A percentile compares a stretch with the other conserved stretches of the same genome.
Evolutionary conservation across 2,888 invertebrate species (phyloP).

Genomic region (Eustalomyia histrio): DNA sequence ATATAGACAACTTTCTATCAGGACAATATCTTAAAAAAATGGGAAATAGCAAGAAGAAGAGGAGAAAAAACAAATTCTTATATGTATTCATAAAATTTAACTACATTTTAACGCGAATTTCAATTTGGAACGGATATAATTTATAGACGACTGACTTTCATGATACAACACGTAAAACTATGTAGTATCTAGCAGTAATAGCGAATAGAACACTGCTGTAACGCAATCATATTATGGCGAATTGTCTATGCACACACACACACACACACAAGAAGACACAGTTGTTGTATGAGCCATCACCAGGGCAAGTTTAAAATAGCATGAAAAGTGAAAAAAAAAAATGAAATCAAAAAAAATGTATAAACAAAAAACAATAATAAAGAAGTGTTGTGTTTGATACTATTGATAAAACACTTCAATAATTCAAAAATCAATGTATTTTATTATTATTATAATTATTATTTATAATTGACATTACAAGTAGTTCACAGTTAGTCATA

Average conservation of each 20-base stretch:
- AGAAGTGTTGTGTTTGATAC: no score
- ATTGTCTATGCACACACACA: constrained; percentile 26
- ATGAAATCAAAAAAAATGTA: no score
- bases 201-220: constrained; percentile 20
- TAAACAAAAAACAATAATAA: no score
- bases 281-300: constrained; percentile 10
- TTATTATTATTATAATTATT: no score
- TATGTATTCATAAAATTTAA: constrained; percentile 72
- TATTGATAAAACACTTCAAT: no score
- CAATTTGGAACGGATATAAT: constrained; percentile 79
- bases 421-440: no score
- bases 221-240: constrained; percentile 10
- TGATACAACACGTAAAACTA: constrained; percentile 61
- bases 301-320: no score
- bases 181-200: constrained; percentile 42
- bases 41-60: constrained; percentile 6
- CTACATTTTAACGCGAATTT: constrained; percentile 79
- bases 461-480: no score
- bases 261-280: not conserved
- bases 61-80: constrained; percentile 37
- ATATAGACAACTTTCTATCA: constrained; percentile 26
- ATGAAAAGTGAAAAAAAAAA: no score
- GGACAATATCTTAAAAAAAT: constrained; percentile 14
- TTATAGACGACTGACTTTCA: constrained; percentile 77
- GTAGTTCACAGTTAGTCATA: no score